These are phyloP conservation scores for Laspeyria flexula DNA, from an alignment of 2,888 invertebrate genomes.

Conservation along the genomic window DNA sequence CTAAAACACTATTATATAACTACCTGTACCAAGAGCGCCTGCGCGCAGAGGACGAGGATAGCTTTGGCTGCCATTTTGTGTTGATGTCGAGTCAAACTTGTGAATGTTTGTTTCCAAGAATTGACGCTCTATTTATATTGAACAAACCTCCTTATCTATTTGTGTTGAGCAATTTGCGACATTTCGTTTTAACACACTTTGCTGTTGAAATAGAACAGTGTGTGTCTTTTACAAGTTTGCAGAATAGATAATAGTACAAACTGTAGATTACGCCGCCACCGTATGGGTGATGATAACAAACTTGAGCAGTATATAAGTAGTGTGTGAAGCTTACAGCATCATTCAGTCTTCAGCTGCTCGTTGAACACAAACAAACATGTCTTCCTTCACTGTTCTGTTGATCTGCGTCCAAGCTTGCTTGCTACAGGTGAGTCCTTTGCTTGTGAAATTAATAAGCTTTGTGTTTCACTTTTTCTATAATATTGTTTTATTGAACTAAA, in stretches of 20 bases:
- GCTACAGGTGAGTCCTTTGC: no score
- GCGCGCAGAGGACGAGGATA: slow-evolving; percentile 38
- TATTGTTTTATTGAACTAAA: no score
- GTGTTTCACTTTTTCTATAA: no score
- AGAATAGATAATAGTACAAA: not conserved
- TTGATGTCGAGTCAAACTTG: no score
- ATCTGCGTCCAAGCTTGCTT: no score
- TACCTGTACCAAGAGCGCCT: slow-evolving; percentile 33
- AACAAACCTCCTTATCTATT: slow-evolving; percentile 10
- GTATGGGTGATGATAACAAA: slow-evolving; percentile 5
- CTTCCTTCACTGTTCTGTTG: no score
- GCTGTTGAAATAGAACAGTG: no score
- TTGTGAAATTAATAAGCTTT: no score
- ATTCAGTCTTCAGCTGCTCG: no score
- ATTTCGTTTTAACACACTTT: slow-evolving; percentile 8
- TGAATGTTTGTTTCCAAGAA: not conserved
- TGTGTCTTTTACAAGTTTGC: not conserved
- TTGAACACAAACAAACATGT: no score
- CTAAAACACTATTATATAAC: not conserved
- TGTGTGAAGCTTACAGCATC: no score
- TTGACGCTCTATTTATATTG: slow-evolving; percentile 7
- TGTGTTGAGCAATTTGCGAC: slow-evolving; percentile 31
- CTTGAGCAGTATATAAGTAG: not conserved
- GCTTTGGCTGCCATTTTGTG: no score
- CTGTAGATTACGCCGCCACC: not conserved